Evolutionary conservation across 2,888 invertebrate genomes (phyloP).

Genomic region (Eristalis tenax): DNA sequence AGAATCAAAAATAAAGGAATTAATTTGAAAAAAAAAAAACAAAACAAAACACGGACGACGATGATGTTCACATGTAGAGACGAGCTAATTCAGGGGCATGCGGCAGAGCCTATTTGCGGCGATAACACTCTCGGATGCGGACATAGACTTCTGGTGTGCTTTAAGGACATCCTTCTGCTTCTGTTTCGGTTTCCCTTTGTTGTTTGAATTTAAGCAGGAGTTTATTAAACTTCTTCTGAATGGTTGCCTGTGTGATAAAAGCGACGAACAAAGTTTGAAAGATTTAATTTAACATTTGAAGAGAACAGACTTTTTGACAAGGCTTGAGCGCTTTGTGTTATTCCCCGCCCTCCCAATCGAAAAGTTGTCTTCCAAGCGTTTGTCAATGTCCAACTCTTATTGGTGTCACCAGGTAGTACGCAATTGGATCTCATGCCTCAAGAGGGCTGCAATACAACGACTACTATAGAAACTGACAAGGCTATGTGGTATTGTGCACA

Average conservation of each 20-base stretch:
- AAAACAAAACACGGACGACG: background rate
- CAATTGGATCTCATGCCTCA: no score
- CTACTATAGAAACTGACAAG: no score
- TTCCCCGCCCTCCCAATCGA: no score
- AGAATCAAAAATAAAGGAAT: slow-evolving; percentile 60
- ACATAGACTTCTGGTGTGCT: slow-evolving; percentile 26
- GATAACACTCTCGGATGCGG: slow-evolving; percentile 57
- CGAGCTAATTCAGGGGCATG: slow-evolving; percentile 21
- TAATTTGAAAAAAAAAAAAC: slow-evolving; percentile 37
- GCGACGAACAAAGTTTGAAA: no score
- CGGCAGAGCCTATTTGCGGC: slow-evolving; percentile 21
- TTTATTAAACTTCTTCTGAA: background rate
- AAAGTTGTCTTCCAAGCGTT: no score
- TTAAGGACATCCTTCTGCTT: background rate
- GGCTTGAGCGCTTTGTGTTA: no score
- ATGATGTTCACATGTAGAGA: slow-evolving; percentile 25
- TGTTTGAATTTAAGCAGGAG: background rate
- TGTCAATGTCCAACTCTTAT: no score
- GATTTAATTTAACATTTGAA: no score
- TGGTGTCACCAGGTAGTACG: no score
- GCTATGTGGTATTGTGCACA: no score
- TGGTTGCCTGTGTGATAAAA: background rate
- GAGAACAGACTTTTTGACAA: no score
- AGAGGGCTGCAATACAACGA: no score
- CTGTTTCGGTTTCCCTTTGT: background rate